These are phyloP conservation scores for Zapornia atra DNA, from an alignment of 2,113 vertebrate species.

Conservation along the genomic window DNA sequence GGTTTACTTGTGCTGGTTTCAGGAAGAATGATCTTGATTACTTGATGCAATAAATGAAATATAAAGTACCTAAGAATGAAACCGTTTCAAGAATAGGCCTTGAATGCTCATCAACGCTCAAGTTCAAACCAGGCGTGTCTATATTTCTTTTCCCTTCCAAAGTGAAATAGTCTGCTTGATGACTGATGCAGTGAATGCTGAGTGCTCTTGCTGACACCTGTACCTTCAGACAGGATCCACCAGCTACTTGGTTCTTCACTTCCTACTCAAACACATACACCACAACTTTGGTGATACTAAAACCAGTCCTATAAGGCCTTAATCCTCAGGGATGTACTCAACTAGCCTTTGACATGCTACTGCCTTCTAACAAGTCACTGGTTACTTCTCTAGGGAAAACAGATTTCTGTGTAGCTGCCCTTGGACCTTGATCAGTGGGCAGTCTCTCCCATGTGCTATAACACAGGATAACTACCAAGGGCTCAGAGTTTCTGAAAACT, in stretches of 20 bases:
- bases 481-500: neutral
- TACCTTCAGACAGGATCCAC: neutral
- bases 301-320: neutral
- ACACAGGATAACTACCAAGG: neutral
- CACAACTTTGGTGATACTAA: neutral
- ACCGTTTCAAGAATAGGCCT: neutral
- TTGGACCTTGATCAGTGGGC: accelerated
- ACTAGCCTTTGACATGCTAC: neutral
- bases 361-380: neutral
- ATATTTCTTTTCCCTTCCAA: neutral
- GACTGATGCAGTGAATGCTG: neutral
- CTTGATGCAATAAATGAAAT: neutral
- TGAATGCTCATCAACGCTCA: neutral
- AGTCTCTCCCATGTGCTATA: neutral
- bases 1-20: neutral
- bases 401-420: neutral
- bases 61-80: neutral
- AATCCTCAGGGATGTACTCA: neutral
- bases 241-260: neutral
- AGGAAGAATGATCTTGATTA: neutral
- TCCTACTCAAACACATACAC: neutral
- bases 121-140: neutral
- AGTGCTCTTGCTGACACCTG: neutral
- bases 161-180: neutral
- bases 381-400: neutral